Evolutionary conservation across 2,888 invertebrate genomes (phyloP), one percentile per base, ranked within the genome.

Genomic region (Ecdyonurus torrentis): DNA sequence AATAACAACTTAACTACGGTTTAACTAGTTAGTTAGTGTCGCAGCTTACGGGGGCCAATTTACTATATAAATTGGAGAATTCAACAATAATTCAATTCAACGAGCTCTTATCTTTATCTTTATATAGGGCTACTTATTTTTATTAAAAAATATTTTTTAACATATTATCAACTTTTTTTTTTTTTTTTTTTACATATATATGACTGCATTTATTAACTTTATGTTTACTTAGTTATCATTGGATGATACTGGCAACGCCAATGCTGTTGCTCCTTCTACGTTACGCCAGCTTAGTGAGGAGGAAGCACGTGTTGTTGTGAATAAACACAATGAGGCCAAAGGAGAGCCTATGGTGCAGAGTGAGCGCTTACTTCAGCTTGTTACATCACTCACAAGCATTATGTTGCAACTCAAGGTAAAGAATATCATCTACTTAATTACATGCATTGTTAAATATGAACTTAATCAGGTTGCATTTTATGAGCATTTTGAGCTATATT

Each of bases 301-400:
- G n/a, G 55, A 55, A 20, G 55, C 55, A 20, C 55, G 55, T 20
- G 55, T 55, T 7, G 55, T 55, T 7, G 55, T 55, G 7, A 20
- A 10, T 7, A 5, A n/a, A 5, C 55, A 55, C 5, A 55, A 55
- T n/a, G 55, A 55, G 22, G 55, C 55, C n/a, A 55, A 20, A 20
- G 19, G n/a, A 20, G 22, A 55, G n/a, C 55, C n/a, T 20, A 55
- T 55, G 55, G 55, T 55, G n/a, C n/a, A 55, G 2, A 25, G 60
- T 23, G 37, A 25, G 22, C 52, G 53, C 7, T 7, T 22, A 20
- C 7, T 55, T 7, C 55, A 55, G 2, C 79, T 97, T 63, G 87
- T 97, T 22, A 88, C 90, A 62, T 89, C 91, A 74, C 79, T 97
- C 61, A 90, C 93, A 20, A 92, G 94, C 1, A 79, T 97, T 37